Conservation (phyloP, 2,888 invertebrate species). For the Clunio marinus region DNA sequence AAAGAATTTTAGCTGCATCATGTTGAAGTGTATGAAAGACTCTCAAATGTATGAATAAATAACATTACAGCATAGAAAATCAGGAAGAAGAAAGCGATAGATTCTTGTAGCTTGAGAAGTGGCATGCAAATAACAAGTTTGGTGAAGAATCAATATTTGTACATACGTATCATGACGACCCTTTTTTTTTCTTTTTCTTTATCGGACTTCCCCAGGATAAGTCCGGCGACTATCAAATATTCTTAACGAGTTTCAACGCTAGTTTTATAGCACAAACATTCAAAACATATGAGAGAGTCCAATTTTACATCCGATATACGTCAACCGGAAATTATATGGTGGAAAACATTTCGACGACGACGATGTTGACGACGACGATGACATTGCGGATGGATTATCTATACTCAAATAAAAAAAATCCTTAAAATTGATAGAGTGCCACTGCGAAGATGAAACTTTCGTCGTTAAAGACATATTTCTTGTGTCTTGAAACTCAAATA, state of each 20-base stretch:
- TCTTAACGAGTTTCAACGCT: constrained; percentile 31
- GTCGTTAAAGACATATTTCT: neutral
- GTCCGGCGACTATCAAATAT: constrained; percentile 19
- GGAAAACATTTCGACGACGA: neutral
- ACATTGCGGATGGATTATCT: constrained; percentile 3
- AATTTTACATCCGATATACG: constrained; percentile 20
- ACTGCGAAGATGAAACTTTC: neutral
- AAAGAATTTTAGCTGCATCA: constrained; percentile 29
- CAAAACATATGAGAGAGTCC: neutral
- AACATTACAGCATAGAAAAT: constrained; percentile 10
- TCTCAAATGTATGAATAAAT: constrained; percentile 28
- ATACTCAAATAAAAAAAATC: neutral
- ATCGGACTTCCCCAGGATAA: neutral
- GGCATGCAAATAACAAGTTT: constrained; percentile 16
- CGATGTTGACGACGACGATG: neutral
- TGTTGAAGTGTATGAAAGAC: neutral
- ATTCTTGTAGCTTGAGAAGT: constrained; percentile 3
- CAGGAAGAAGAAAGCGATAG: too few species aligned
- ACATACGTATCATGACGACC: neutral
- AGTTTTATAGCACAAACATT: neutral
- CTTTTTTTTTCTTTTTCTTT: neutral
- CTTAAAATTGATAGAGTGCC: constrained; percentile 3
- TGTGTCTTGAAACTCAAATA: neutral
- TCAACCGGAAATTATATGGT: constrained; percentile 38
- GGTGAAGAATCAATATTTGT: too few species aligned